These are phyloP conservation scores for Machimus rusticus DNA, from an alignment of 2,888 invertebrate genomes.

Conservation along the genomic window DNA sequence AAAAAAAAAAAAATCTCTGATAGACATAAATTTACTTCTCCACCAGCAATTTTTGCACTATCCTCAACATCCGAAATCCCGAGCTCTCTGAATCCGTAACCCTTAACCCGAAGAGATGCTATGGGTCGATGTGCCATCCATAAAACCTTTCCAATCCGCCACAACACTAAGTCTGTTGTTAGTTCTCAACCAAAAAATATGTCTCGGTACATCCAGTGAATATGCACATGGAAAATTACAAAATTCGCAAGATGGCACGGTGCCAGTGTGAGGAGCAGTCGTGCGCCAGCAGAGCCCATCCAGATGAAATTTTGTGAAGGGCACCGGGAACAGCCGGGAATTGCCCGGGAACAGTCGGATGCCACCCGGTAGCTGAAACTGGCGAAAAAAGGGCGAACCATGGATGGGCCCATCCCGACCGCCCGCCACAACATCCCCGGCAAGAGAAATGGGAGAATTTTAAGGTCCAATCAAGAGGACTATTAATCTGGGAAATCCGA, in stretches of 20 bases:
- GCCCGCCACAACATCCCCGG: not conserved
- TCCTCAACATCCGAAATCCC: not conserved
- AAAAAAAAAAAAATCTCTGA: not conserved
- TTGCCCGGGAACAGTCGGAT: not conserved
- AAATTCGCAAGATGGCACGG: not conserved
- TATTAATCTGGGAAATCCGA: conserved; percentile 9
- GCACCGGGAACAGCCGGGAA: not conserved
- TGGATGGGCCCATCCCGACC: not conserved
- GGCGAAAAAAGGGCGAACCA: not conserved
- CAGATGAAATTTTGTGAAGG: not conserved
- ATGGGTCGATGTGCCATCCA: not conserved
- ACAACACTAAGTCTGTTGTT: not conserved
- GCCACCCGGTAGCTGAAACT: not conserved
- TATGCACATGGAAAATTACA: not conserved
- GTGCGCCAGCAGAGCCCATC: not conserved
- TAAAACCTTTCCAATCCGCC: not conserved
- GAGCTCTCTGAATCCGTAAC: not conserved
- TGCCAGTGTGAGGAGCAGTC: not conserved
- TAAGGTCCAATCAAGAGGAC: conserved; percentile 20
- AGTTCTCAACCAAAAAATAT: not conserved
- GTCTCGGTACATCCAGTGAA: not conserved
- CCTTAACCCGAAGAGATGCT: not conserved
- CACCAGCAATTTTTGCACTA: not conserved
- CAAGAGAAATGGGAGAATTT: not conserved
- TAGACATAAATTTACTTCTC: not conserved